Conservation (phyloP, 2,113 vertebrate species). For the Corythaeola cristata region DNA sequence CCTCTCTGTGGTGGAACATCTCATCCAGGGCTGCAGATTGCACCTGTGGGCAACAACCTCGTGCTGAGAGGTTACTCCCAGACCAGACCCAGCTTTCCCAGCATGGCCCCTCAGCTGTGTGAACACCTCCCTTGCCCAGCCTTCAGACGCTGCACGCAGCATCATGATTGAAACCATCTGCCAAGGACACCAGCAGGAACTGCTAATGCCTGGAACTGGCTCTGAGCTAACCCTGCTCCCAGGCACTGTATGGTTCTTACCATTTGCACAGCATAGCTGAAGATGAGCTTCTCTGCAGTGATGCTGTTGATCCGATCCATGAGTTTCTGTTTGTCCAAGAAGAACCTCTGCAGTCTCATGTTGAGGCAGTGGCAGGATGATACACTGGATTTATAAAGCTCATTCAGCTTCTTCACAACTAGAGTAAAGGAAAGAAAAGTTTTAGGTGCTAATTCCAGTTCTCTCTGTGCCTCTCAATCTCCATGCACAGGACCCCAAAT, state of each 20-base stretch:
- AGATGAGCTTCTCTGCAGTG: slow-evolving; percentile 92
- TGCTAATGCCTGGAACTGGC: fast-evolving
- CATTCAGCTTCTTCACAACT: slow-evolving; percentile 92
- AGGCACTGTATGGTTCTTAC: slow-evolving; percentile 49
- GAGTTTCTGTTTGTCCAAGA: slow-evolving; percentile 92
- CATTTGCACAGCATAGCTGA: slow-evolving; percentile 90
- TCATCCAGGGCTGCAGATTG: slow-evolving; percentile 92
- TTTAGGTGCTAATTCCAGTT: background rate
- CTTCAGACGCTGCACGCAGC: background rate
- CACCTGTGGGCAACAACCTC: slow-evolving; percentile 73
- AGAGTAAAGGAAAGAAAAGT: background rate
- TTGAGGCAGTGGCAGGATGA: slow-evolving; percentile 88
- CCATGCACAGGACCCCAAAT: background rate
- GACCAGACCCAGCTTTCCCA: background rate
- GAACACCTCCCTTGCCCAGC: background rate
- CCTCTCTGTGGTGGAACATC: slow-evolving; percentile 89
- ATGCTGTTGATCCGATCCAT: slow-evolving; percentile 92
- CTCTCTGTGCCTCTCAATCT: background rate
- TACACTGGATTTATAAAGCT: slow-evolving; percentile 91
- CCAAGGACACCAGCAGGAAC: background rate
- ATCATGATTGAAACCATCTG: background rate
- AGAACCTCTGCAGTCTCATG: slow-evolving; percentile 87
- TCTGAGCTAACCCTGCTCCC: background rate
- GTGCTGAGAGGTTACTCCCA: background rate
- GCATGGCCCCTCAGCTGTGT: fast-evolving